A percentile compares a stretch with the other conserved stretches of the same genome.
Evolutionary conservation across 2,888 invertebrate genomes (phyloP).

Genomic region (Labia minor): DNA sequence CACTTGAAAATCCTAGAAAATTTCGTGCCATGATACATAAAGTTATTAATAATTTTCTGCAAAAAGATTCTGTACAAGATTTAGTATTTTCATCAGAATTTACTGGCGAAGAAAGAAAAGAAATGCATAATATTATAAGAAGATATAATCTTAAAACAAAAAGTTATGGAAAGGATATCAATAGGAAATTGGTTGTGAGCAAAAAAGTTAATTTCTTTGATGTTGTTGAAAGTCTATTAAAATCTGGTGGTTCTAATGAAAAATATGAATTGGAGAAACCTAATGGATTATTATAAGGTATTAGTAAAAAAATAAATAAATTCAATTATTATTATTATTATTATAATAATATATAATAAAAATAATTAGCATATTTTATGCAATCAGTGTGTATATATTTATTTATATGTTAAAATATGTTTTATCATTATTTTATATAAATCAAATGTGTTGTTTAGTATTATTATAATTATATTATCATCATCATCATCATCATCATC

Average conservation of each 20-base stretch:
- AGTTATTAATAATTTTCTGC: conserved; percentile 32
- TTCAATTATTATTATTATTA: too few species aligned
- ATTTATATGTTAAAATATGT: too few species aligned
- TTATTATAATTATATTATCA: too few species aligned
- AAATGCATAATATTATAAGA: conserved; percentile 38
- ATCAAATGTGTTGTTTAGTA: too few species aligned
- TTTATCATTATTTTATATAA: too few species aligned
- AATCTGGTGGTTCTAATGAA: conserved; percentile 40
- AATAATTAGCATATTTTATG: too few species aligned
- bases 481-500: too few species aligned
- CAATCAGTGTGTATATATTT: too few species aligned
- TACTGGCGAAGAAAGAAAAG: conserved; percentile 36
- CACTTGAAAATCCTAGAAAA: conserved; percentile 26
- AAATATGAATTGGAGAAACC: conserved; percentile 41
- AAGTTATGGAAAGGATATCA: conserved; percentile 40
- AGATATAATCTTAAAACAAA: conserved; percentile 40
- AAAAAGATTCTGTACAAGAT: conserved; percentile 33
- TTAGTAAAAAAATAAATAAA: background rate
- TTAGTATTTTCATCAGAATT: conserved; percentile 37
- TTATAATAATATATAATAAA: too few species aligned
- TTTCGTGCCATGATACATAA: conserved; percentile 29
- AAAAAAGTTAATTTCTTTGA: conserved; percentile 38
- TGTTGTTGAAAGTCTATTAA: conserved; percentile 39
- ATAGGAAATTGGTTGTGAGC: conserved; percentile 41
- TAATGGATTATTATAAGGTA: background rate